Conservation (phyloP, 2,797 vertebrate species). For the Crypturellus tataupa region DNA sequence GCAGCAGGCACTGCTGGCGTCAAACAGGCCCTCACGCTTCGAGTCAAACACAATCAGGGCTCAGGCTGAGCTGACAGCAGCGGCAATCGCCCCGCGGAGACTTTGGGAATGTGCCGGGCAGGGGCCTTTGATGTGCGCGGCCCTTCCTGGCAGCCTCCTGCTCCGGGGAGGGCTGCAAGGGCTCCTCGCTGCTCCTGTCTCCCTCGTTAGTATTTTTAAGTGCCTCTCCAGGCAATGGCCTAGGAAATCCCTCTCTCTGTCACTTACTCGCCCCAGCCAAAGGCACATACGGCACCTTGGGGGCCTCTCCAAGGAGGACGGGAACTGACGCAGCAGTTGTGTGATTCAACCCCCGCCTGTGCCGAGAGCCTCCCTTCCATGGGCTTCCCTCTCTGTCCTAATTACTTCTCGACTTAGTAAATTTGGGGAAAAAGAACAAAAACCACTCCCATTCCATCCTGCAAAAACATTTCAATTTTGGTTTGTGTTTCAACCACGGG, state of each 20-base stretch:
- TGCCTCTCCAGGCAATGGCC: conserved; percentile 60
- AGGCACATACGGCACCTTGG: conserved; percentile 43
- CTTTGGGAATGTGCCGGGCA: no score
- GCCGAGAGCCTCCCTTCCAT: background rate
- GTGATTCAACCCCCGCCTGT: conserved; percentile 42
- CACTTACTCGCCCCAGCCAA: conserved; percentile 53
- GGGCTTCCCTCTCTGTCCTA: background rate
- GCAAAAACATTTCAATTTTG: conserved; percentile 13
- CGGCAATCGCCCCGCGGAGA: background rate
- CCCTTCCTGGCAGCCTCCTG: conserved; percentile 24
- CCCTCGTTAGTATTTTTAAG: conserved; percentile 59
- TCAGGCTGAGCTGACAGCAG: no score
- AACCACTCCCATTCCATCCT: conserved; percentile 6
- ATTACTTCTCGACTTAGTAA: conserved; percentile 14
- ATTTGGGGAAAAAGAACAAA: background rate
- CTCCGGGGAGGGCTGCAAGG: conserved; percentile 57
- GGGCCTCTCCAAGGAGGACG: conserved; percentile 47
- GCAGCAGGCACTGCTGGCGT: no score
- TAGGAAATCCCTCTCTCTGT: conserved; percentile 37
- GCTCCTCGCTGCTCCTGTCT: conserved; percentile 50
- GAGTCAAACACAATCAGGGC: no score
- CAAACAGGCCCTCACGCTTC: no score
- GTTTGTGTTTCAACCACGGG: conserved; percentile 30
- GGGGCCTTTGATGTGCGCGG: no score
- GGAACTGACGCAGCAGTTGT: conserved; percentile 45